Evolutionary conservation across 23 tunicate genomes (phyloP), one percentile per base, ranked within the genome.

Genomic region (Styela plicata): DNA sequence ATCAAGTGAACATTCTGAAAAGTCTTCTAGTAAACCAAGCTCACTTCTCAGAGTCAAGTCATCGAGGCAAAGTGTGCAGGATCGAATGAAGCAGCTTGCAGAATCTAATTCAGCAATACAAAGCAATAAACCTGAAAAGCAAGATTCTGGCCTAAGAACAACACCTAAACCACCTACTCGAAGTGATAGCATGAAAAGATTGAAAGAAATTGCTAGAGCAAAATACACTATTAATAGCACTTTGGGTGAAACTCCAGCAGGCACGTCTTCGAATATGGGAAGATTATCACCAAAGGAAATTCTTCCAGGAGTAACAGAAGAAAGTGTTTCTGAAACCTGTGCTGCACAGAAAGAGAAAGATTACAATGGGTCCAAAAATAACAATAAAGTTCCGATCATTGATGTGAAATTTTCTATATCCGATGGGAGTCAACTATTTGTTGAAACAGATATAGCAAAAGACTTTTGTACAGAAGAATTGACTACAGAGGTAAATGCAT

Each of bases 111-210:
- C 37, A 21, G 34, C 32, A 19, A 66, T 3, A 7, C 30, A 28
- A 17, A 5, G 7, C 10, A 25, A 10, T 25, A 10, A 66, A 26
- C 31, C 5, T 5, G 17, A 34, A 21, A 21, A 33, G 5, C 37
- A 27, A 3, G 77, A 33, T 29, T 27, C 29, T 3, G 37, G 24
- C 5, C 5, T 21, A 29, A 33, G 77, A 71, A 18, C 77, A 26
- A 24, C 81, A 36, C 81, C 81, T 20, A 76, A 25, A 57, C 81
- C 81, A 7, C 81, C 81, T 0, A 57, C 37, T 29, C 74, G 81
- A 0, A 52, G 53, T 33, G 81, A 76, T 29, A 76, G 81, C 81
- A 1, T 76, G 81, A 76, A 76, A 30, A 36, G 65, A 36, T 76
- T 76, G 31, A n/a, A n/a, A n/a, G 66, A 76, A 29, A 76, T 33